Conservation (phyloP, 2,888 invertebrate genomes). For the Odontomyia ornata region DNA sequence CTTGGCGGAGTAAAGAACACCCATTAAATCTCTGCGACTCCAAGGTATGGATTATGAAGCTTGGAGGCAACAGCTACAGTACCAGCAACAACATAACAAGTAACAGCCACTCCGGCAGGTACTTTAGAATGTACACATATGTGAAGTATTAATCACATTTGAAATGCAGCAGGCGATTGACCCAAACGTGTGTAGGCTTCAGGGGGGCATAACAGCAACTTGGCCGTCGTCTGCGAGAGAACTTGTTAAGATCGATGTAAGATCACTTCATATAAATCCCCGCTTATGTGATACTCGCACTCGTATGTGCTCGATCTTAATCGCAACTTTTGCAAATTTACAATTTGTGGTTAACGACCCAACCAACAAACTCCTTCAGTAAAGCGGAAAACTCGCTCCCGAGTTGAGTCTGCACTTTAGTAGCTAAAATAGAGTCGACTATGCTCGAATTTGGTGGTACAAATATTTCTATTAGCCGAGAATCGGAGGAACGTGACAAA, state of each 20-base stretch:
- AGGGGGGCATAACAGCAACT: constrained; percentile 4
- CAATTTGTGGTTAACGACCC: constrained; percentile 38
- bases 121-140: constrained; percentile 29
- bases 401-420: background rate
- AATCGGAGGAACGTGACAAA: background rate
- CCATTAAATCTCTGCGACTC: too few relatives aligned
- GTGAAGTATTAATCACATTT: constrained; percentile 41
- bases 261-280: constrained; percentile 15
- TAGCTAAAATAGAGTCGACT: too few relatives aligned
- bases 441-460: background rate
- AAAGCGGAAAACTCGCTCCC: constrained; percentile 15
- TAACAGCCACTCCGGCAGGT: background rate
- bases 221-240: background rate
- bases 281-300: background rate
- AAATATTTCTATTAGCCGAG: background rate
- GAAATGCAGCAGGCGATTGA: constrained; percentile 43
- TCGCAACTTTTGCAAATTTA: constrained; percentile 13
- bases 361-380: background rate
- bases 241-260: constrained; percentile 24
- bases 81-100: too few relatives aligned
- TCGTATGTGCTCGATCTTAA: background rate
- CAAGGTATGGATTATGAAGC: too few relatives aligned
- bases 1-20: too few relatives aligned
- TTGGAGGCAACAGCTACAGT: too few relatives aligned
- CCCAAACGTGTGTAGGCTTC: constrained; percentile 38